phyloP scores from a whole-genome alignment of 2,888 invertebrate genomes.

The Fragum whitleyi region DNA sequence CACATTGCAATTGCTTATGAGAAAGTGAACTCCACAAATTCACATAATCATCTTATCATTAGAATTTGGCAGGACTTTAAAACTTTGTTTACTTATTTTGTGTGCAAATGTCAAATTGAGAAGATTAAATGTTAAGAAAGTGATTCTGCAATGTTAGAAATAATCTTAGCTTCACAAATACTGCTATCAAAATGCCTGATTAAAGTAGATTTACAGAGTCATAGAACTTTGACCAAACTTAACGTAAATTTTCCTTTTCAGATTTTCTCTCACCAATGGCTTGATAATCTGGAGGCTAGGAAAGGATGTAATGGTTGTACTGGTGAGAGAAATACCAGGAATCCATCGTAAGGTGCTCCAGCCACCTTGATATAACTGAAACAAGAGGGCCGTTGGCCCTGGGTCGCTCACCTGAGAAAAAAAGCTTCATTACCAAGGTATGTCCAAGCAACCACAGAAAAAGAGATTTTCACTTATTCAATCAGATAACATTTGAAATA shows the following conservation, averaged over 20 bases:
- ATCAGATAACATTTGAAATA: too few relatives aligned
- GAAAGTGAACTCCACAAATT: not conserved
- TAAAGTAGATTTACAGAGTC: constrained; percentile 1
- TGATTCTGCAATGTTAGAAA: not conserved
- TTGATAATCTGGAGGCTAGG: too few relatives aligned
- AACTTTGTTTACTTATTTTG: constrained; percentile 2
- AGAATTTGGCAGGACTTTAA: constrained; percentile 17
- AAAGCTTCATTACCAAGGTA: too few relatives aligned
- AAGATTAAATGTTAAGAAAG: constrained; percentile 6
- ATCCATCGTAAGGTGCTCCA: too few relatives aligned
- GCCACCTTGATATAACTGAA: too few relatives aligned
- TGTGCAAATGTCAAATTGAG: constrained; percentile 21
- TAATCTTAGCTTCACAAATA: constrained; percentile 17
- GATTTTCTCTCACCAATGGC: not conserved
- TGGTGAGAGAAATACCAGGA: too few relatives aligned
- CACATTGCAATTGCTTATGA: too few relatives aligned
- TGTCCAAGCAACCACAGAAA: too few relatives aligned
- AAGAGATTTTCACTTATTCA: too few relatives aligned
- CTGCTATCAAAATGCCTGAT: constrained; percentile 14
- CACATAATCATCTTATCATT: not conserved
- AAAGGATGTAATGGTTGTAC: too few relatives aligned
- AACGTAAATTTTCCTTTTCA: not conserved
- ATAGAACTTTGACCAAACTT: not conserved
- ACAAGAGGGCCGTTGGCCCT: too few relatives aligned
- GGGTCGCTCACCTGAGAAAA: too few relatives aligned